phyloP scores from a whole-genome alignment of 2,888 invertebrate species.

The Hetaerina titia region DNA sequence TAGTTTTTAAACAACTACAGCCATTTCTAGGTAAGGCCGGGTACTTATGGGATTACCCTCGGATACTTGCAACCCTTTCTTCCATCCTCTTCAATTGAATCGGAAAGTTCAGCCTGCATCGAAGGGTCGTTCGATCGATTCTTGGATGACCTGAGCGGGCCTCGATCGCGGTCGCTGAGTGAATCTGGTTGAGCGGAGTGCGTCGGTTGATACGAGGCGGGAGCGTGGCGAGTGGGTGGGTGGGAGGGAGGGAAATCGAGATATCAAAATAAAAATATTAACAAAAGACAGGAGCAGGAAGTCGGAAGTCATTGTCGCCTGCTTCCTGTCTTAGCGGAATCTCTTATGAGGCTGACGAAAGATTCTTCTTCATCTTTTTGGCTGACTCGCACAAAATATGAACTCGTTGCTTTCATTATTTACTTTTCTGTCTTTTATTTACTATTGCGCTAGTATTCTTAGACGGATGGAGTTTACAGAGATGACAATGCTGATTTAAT shows the following conservation, averaged over 20 bases:
- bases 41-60: no score
- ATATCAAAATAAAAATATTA: not conserved
- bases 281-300: not conserved
- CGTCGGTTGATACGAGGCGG: not conserved
- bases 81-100: no score
- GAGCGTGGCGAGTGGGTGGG: not conserved
- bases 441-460: no score
- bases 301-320: constrained; percentile 13
- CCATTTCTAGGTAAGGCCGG: no score
- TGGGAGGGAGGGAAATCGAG: not conserved
- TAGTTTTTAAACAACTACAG: no score
- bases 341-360: not conserved
- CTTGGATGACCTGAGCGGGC: not conserved
- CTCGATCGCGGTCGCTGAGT: not conserved
- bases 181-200: not conserved
- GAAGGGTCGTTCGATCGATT: no score
- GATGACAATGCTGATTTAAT: no score
- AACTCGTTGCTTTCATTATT: not conserved
- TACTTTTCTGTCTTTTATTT: not conserved
- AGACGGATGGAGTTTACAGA: no score
- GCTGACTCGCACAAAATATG: not conserved
- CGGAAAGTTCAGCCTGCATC: no score
- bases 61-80: no score
- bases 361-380: not conserved
- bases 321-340: constrained; percentile 27